Evolutionary conservation across 2,113 vertebrate species (phyloP).

Genomic region (Pogonocichla stellata): DNA sequence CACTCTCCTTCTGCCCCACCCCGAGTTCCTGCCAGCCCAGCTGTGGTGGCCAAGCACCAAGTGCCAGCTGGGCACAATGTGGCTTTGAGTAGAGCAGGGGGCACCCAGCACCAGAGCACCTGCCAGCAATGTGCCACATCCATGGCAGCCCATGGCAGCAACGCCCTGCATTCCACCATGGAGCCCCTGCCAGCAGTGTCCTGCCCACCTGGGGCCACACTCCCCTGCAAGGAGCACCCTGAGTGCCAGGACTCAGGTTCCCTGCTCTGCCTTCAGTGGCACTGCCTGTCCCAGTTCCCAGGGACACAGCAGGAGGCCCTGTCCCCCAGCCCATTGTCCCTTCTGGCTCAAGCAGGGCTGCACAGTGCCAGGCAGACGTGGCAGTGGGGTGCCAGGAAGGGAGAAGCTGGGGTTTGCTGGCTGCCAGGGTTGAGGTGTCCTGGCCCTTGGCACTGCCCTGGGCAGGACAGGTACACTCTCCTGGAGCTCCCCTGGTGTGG

Average conservation of each 20-base stretch:
- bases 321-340: neutral
- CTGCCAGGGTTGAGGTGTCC: neutral
- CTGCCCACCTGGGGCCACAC: neutral
- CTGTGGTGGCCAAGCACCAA: neutral
- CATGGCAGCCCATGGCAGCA: neutral
- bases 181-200: neutral
- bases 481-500: neutral
- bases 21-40: neutral
- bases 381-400: neutral
- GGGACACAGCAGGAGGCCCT: neutral
- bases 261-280: neutral
- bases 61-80: neutral
- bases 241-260: neutral
- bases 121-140: neutral
- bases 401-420: neutral
- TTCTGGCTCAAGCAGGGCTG: accelerated
- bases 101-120: too few relatives aligned
- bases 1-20: neutral
- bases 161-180: neutral
- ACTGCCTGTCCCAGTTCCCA: neutral
- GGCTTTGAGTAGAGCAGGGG: neutral
- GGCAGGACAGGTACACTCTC: neutral
- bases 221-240: neutral
- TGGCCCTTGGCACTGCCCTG: neutral
- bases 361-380: neutral